These are phyloP conservation scores for Falco novaeseelandiae DNA, from an alignment of 2,797 vertebrate genomes.

Conservation along the genomic window DNA sequence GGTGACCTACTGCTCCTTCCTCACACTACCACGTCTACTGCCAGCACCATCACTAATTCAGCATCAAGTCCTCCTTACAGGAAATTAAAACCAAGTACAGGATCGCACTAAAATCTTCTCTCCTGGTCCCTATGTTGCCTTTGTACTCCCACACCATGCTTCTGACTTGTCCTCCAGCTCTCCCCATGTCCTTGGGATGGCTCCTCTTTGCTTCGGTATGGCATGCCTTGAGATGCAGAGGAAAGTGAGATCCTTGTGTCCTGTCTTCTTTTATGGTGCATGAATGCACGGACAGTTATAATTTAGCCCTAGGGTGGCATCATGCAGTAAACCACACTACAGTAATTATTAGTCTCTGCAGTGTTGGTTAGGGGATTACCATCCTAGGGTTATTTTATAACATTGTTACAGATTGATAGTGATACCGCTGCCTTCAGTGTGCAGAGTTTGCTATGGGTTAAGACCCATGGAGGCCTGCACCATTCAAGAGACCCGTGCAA, in stretches of 20 bases:
- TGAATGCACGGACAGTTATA: neutral
- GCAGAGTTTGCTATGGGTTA: slow-evolving; percentile 58
- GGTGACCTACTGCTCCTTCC: neutral
- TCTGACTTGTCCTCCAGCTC: neutral
- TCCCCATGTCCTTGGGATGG: neutral
- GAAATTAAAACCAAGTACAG: neutral
- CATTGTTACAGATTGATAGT: slow-evolving; percentile 58
- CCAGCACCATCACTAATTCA: neutral
- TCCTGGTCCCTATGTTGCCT: neutral
- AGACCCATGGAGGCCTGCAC: slow-evolving; percentile 58
- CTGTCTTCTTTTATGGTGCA: neutral
- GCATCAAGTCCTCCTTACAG: neutral
- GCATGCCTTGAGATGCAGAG: neutral
- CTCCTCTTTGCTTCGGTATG: neutral
- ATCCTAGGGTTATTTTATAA: slow-evolving; percentile 63
- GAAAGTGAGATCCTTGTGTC: neutral
- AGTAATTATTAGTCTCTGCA: slow-evolving; percentile 59
- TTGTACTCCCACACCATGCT: too few species aligned
- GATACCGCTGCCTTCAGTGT: slow-evolving; percentile 55
- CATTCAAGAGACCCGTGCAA: slow-evolving; percentile 64
- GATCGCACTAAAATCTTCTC: neutral
- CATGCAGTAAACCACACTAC: slow-evolving; percentile 52
- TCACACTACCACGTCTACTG: neutral
- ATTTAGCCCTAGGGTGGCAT: slow-evolving; percentile 29
- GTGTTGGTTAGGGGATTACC: slow-evolving; percentile 63